phyloP scores from a whole-genome alignment of 2,797 vertebrate species.

The Enteromius radiatus region DNA sequence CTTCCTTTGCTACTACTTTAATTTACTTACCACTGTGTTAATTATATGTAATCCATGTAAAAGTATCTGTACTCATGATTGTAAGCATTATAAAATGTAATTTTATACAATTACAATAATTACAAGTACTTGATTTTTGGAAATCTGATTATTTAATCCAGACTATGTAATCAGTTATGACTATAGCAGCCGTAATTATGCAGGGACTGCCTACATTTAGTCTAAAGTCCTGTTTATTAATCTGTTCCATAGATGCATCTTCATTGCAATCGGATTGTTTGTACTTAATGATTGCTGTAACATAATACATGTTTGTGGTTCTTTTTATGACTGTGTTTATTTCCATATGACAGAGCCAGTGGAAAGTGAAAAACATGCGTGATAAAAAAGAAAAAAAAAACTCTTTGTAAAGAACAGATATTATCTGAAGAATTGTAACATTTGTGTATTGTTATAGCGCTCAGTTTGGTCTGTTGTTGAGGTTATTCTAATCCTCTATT shows the following conservation, averaged over 20 bases:
- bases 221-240: neutral
- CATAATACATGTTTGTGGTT: neutral
- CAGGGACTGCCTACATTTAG: neutral
- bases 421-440: conserved; percentile 11
- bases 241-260: neutral
- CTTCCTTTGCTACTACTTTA: no score
- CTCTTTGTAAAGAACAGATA: conserved; percentile 14
- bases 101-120: no score
- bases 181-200: neutral
- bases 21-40: neutral
- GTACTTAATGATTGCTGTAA: neutral
- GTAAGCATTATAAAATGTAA: neutral
- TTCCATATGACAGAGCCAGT: neutral
- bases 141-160: neutral
- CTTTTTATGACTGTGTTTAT: neutral
- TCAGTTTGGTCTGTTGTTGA: conserved; percentile 1
- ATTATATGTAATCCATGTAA: neutral
- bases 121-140: neutral
- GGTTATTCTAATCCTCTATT: conserved; percentile 33
- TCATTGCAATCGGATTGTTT: neutral
- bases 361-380: conserved; percentile 13
- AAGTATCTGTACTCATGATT: neutral
- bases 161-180: neutral
- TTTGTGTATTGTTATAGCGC: neutral
- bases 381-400: conserved; percentile 16